Base-by-base conservation (phyloP, 1,140 invertebrate genomes). In the Halyomorpha halys region DNA sequence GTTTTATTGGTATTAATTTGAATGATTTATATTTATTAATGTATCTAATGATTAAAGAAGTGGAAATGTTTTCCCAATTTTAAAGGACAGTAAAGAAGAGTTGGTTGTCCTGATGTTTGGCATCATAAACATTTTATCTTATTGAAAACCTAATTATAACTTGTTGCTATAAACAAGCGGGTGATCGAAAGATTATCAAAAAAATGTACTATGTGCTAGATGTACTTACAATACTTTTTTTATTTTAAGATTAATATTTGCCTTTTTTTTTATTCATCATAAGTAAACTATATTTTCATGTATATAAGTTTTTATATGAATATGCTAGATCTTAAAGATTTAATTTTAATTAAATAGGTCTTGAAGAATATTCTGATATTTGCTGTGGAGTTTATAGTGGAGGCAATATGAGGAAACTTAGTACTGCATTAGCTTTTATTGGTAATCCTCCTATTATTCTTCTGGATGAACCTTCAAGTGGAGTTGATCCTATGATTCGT, bases 371-470 rank as follows among this genome's bases (percentile, higher is more conserved):
- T 54, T 56, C 62, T 39, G 39, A 70, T 63, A 59, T 59, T 54
- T 18, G 44, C 13, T 67, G 69, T 61, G 68, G 68, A 15, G 62
- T 21, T 15, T 72, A 72, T 45, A 95, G 91, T 72, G 92, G 92
- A 14, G 96, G 95, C 0, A 98, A 97, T 69, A 97, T 95, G 73
- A 81, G 95, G 49, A 97, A 98, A 74, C 76, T 99, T 25, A 96
- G 90, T 68, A 92, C 94, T 47, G 94, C 94, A 0, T 84, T 99
- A 56, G 89, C 95, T 11, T 84, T 97, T 67, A 81, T 97, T 45
- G 93, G 91, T n/a, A 86, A 94, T 77, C 90, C 92, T 5, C 81
- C 86, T 13, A 80, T 97, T 16, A 81, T 97, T 27, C 92, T 94
- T 72, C 76, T 97, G 67, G 94, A 91, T 74, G 89, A 91, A 74